phyloP scores from a whole-genome alignment of 2,797 vertebrate genomes.

The Argentina silus region DNA sequence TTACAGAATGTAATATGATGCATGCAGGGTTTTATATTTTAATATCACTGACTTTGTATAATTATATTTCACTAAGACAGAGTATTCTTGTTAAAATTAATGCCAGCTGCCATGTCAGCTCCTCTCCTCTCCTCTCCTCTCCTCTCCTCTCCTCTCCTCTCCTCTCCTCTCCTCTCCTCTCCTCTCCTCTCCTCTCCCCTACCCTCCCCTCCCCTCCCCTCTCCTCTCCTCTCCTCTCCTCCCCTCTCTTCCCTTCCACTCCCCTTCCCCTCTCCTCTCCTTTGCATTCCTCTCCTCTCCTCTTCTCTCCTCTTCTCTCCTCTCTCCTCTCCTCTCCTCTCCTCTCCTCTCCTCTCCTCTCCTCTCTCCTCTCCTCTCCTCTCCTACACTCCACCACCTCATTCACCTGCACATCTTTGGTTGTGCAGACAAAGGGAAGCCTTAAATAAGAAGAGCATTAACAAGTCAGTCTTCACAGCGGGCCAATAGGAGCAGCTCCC shows the following conservation, averaged over 20 bases:
- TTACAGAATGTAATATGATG: too few relatives aligned
- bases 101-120: background rate
- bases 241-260: background rate
- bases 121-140: background rate
- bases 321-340: background rate
- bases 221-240: background rate
- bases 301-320: background rate
- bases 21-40: too few relatives aligned
- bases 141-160: background rate
- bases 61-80: too few relatives aligned
- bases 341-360: background rate
- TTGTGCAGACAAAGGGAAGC: conserved; percentile 74
- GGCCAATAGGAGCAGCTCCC: conserved; percentile 59
- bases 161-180: background rate
- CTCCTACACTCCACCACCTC: conserved; percentile 52
- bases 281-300: background rate
- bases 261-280: background rate
- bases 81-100: too few relatives aligned
- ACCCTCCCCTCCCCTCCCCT: background rate
- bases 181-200: background rate
- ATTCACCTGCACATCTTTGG: conserved; percentile 71
- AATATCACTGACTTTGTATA: too few relatives aligned
- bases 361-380: background rate
- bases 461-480: conserved; percentile 73
- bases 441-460: conserved; percentile 86